Base-by-base conservation (phyloP, 2,888 invertebrate species). In the Actias luna region DNA sequence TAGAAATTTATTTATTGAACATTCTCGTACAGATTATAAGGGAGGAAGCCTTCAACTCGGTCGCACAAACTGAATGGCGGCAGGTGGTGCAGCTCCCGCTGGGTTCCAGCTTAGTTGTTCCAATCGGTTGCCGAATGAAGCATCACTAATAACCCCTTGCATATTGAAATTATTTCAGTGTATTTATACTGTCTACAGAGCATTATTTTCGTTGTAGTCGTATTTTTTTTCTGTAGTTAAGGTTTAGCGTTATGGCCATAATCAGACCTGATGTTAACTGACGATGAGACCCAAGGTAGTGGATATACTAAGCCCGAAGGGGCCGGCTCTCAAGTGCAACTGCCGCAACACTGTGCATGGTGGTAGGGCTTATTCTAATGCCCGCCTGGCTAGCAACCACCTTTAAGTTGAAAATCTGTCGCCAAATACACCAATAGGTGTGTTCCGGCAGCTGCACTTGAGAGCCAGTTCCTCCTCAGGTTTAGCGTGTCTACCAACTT, bases 61-160 rank as follows among this genome's bases (percentile, higher is more conserved):
- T 72, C 75, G 84, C 83, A 84, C 88, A 84, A 84, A 82, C 83
- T 83, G 83, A 88, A 89, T 82, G 73, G 62, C 60, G 50, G 33
- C 61, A 42, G 42, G 42, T 42, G 42, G n/a, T 55, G 29, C 29
- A 14, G 18, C 29, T 22, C 29, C 29, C 46, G 12, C 12, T 10
- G 46, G 46, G 46, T 25, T 29, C 50, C 18, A 42, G 33, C 33
- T 27, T 5, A 16, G 16, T 55, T 55, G 27, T 29, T 55, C 27
- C n/a, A 27, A 29, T n/a, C 55, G 29, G 7, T 29, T 29, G 27
- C 55, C 8, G n/a, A 55, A 29, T 29, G 29, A 55, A 16, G 27
- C 7, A 27, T 29, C 52, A 7, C 27, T 55, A 55, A 55, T 25
- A 55, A 55, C 5, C 29, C 55, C 55, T n/a, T 55, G 29, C 55